Evolutionary conservation across 2,113 vertebrate genomes (phyloP).

Genomic region (Aspiorhynchus laticeps): DNA sequence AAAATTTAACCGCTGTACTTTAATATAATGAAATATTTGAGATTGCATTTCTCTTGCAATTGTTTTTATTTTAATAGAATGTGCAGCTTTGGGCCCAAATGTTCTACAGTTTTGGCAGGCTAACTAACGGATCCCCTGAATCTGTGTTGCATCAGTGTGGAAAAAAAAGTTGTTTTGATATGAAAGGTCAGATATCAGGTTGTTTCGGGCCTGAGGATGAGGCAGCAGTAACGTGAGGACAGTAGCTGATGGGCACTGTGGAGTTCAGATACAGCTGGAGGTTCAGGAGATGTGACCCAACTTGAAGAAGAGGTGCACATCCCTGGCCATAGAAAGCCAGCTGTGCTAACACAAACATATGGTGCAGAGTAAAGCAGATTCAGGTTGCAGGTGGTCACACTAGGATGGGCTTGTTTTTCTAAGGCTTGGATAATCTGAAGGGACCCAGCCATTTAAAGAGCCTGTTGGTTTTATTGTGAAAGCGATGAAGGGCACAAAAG

Average conservation of each 20-base stretch:
- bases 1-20: not conserved
- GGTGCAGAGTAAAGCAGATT: not conserved
- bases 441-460: not conserved
- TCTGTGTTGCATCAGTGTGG: not conserved
- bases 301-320: not conserved
- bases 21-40: not conserved
- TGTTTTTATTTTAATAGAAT: not conserved
- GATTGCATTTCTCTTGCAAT: not conserved
- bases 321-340: constrained; percentile 21
- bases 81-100: not conserved
- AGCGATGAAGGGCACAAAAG: not conserved
- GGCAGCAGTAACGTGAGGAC: constrained; percentile 27
- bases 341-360: constrained; percentile 31
- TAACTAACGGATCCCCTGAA: not conserved
- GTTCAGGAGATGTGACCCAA: constrained; percentile 24
- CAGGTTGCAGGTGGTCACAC: constrained; percentile 23
- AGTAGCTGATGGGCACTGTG: constrained; percentile 27
- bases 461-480: not conserved
- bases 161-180: not conserved
- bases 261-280: constrained; percentile 25
- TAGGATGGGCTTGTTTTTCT: constrained; percentile 16
- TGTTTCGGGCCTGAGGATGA: constrained; percentile 26
- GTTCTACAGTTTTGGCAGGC: not conserved
- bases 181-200: constrained; percentile 10
- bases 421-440: not conserved